Percentiles rank a stretch among this genome's conserved stretches.
phyloP scores from a whole-genome alignment of 2,113 vertebrate genomes.

The Mohoua ochrocephala region DNA sequence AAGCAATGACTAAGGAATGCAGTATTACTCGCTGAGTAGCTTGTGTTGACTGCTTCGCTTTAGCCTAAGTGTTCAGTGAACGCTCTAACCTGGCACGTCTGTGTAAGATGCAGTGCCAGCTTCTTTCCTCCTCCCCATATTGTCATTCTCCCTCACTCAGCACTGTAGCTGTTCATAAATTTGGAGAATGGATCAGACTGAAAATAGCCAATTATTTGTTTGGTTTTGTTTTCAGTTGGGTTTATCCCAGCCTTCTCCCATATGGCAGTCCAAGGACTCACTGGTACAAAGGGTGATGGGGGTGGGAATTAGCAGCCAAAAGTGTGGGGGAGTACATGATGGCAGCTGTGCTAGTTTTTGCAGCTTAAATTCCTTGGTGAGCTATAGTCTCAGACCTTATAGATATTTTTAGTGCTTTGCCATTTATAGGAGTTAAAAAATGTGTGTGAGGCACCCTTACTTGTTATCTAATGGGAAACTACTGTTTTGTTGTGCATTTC shows the following conservation, averaged over 20 bases:
- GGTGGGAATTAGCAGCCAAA: not conserved
- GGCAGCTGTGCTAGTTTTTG: slow-evolving; percentile 16
- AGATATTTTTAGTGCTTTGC: slow-evolving; percentile 27
- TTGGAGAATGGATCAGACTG: not conserved
- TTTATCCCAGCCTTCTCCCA: not conserved
- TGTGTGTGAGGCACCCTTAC: not conserved
- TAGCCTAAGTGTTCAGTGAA: not conserved
- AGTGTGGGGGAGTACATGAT: not conserved
- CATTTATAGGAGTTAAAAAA: not conserved
- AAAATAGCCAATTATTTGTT: not conserved
- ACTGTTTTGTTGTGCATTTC: not conserved
- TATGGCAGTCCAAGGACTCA: not conserved
- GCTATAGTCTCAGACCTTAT: not conserved
- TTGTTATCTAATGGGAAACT: not conserved
- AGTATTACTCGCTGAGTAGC: not conserved
- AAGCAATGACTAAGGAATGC: not conserved
- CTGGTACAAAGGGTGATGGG: not conserved
- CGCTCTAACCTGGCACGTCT: not conserved
- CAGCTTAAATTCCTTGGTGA: not conserved
- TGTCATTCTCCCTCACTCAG: not conserved
- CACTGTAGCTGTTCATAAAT: not conserved
- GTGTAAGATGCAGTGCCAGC: not conserved
- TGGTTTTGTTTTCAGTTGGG: not conserved
- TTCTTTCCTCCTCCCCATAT: not conserved
- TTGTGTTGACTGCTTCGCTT: not conserved